Base-by-base conservation (phyloP, 2,888 invertebrate genomes). In the Pristionchus arcanus region DNA sequence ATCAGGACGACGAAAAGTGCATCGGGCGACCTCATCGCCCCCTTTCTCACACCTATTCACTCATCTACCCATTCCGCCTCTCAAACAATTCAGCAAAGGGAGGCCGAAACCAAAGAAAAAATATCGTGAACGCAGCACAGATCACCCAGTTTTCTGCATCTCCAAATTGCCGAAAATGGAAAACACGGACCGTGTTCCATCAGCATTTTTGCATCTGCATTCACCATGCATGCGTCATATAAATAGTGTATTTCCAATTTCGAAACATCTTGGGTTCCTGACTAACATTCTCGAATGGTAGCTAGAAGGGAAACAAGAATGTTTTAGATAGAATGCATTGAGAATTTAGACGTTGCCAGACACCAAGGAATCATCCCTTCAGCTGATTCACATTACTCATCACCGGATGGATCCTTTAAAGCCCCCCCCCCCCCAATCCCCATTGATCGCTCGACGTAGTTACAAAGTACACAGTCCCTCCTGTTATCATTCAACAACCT, bases 401-500 rank as follows among this genome's bases (percentile, higher is more conserved):
- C 68, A 9, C 42, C 42, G 42, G 42, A 49, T 49, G 42, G 42
- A 49, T 49, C 42, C 42, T 11, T 3, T 49, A 7, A 49, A 11
- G 9, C 55, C 68, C 28, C 25, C 28, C 68, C 3, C 15, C 25
- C 31, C 68, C 68, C 31, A 68, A 15, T 71, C 71, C 71, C 42
- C 42, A 9, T 2, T 77, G 77, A 77, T 77, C 77, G 49, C 49
- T 25, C 49, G 2, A 1, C 28, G 81, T 42, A 74, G 74, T 42
- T 42, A 77, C 77, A 77, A 77, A 77, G 77, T 77, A 77, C 77
- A 21, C 25, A 0, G 25, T 77, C 37, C 25, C 28, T 71, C 42
- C 28, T 49, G 34, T n/a, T 81, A 81, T 81, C 81, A 53, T 28
- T 81, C 53, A 53, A 81, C 81, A n/a, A 81, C 81, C 81, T 49